Evolutionary conservation across 2,888 invertebrate genomes (phyloP).

Genomic region (Pyrrhia umbra): DNA sequence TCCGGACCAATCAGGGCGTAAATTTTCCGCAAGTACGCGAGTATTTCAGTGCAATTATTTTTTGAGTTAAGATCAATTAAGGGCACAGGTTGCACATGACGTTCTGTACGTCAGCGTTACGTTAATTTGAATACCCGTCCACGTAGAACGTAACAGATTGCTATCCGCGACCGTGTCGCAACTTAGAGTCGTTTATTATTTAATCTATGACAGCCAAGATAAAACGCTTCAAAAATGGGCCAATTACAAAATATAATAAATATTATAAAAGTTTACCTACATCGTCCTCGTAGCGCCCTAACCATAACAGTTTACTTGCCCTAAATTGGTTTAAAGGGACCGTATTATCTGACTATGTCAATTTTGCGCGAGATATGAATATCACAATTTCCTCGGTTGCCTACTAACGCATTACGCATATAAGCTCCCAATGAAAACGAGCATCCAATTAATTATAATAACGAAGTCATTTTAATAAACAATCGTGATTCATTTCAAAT

Average conservation of each 20-base stretch:
- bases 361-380: slow-evolving; percentile 73
- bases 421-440: slow-evolving; percentile 23
- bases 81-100: slow-evolving; percentile 48
- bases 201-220: slow-evolving; percentile 78
- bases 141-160: slow-evolving; percentile 68
- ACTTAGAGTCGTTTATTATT: slow-evolving; percentile 73
- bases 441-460: slow-evolving; percentile 19
- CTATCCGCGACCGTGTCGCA: slow-evolving; percentile 70
- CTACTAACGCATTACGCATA: slow-evolving; percentile 33
- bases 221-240: slow-evolving; percentile 76
- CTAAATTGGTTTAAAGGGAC: slow-evolving; percentile 82
- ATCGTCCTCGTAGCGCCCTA: slow-evolving; percentile 78
- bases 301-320: slow-evolving; percentile 84
- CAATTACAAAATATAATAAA: slow-evolving; percentile 89
- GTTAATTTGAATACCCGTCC: slow-evolving; percentile 70
- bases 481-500: slow-evolving; percentile 38
- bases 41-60: slow-evolving; percentile 51
- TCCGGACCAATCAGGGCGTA: slow-evolving; percentile 7
- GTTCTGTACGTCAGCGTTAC: slow-evolving; percentile 56
- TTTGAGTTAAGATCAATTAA: slow-evolving; percentile 55
- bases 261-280: slow-evolving; percentile 80
- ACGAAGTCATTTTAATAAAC: slow-evolving; percentile 36
- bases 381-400: slow-evolving; percentile 56
- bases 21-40: slow-evolving; percentile 14
- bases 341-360: slow-evolving; percentile 82